These are phyloP conservation scores for Cossypha niveicapilla DNA, from an alignment of 2,797 vertebrate genomes.

Conservation along the genomic window DNA sequence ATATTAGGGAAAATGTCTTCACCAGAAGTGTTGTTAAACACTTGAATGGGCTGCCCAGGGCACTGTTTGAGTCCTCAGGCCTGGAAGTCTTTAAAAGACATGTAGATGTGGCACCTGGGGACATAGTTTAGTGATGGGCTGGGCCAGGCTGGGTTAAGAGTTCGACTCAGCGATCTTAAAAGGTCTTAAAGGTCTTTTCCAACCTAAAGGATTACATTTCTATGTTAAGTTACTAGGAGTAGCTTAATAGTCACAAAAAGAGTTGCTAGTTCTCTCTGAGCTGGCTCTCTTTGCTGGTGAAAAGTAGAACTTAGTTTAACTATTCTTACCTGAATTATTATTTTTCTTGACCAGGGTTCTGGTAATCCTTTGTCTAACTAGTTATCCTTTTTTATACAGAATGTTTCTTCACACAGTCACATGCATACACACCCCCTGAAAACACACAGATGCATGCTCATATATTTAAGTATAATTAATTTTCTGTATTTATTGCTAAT, in stretches of 20 bases:
- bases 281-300: not conserved
- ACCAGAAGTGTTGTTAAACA: not conserved
- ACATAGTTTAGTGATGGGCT: not conserved
- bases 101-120: too few species aligned
- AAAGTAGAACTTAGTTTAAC: not conserved
- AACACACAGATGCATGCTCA: fast-evolving
- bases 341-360: not conserved
- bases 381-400: not conserved
- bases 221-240: not conserved
- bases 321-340: not conserved
- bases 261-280: not conserved
- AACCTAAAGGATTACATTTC: not conserved
- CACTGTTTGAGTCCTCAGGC: not conserved
- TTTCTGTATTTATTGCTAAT: not conserved
- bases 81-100: not conserved
- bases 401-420: not conserved
- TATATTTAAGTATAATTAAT: not conserved
- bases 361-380: not conserved
- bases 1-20: not conserved
- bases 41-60: not conserved
- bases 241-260: not conserved
- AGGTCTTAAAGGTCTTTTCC: not conserved
- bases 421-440: fast-evolving
- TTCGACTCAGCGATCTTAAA: not conserved
- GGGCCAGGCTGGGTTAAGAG: not conserved